Evolutionary conservation across 2,113 vertebrate species (phyloP), one percentile per base, ranked within the genome.

Genomic region (Alosa alosa): DNA sequence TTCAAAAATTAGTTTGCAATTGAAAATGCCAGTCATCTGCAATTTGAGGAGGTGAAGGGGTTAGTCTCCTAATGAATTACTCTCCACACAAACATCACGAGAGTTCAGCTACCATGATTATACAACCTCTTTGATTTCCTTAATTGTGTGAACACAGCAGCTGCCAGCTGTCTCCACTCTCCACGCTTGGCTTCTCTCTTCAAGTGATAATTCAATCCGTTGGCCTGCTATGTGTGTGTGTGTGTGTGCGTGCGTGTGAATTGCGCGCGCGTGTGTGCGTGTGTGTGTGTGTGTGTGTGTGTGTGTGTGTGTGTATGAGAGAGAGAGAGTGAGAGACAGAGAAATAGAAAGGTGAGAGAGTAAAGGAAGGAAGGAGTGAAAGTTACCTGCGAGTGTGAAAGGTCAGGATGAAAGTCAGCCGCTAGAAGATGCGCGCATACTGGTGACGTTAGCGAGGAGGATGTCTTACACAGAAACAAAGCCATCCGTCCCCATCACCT

Each of bases 361-460:
- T 36, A 78, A 39, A 41, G 41, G 41, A 44, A 44, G 72, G 72
- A 78, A 78, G 72, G 13, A 78, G 72, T 78, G 72, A 78, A 78
- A 78, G 72, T 78, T 78, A 78, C 31, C 25, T 36, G 36, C 36
- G 91, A 86, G 87, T 82, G 89, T 91, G 88, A 83, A 87, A 88
- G 87, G 81, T 11, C 81, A 87, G 60, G 87, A 86, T 89, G 90
- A 92, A 89, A 91, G 91, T 84, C 82, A 86, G 86, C 86, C 87
- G 86, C 52, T 87, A 86, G 31, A 75, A 86, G 85, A 78, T 87
- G 60, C 45, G 44, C n/a, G n/a, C 84, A 85, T 89, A 41, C 86
- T 88, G 88, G 88, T 92, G 91, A 94, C 90, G 91, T 88, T 89
- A 88, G 90, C 22, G n/a, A 45, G 31, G 7, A n/a, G 89, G 90